These are phyloP conservation scores for Amphipyra tragopoginis DNA, from an alignment of 2,888 invertebrate genomes.

Conservation along the genomic window DNA sequence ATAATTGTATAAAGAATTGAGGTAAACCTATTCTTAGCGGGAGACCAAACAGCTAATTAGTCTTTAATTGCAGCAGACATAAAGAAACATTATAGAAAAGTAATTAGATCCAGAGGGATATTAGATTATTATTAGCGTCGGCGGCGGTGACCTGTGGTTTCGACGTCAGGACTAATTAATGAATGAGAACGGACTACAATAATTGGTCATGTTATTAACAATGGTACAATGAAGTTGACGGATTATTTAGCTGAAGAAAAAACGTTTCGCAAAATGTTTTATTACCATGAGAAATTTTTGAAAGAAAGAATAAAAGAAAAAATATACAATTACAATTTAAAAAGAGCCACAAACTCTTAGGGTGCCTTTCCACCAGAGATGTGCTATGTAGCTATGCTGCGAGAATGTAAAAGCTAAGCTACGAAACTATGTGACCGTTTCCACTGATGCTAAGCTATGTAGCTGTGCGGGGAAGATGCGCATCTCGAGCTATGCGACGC, in stretches of 20 bases:
- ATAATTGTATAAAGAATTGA: not conserved
- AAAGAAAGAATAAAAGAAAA: too few species aligned
- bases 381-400: too few species aligned
- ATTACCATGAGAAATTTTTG: too few species aligned
- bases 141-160: slow-evolving; percentile 10
- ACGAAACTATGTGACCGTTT: too few species aligned
- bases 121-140: slow-evolving; percentile 29
- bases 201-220: slow-evolving; percentile 17
- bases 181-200: slow-evolving; percentile 20
- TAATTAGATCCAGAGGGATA: slow-evolving; percentile 39
- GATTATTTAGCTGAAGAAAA: not conserved
- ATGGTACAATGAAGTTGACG: not conserved
- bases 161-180: slow-evolving; percentile 32
- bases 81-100: slow-evolving; percentile 30
- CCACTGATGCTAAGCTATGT: too few species aligned
- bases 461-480: too few species aligned
- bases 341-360: too few species aligned
- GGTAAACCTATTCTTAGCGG: slow-evolving; percentile 1
- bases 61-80: slow-evolving; percentile 21
- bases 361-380: too few species aligned
- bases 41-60: slow-evolving; percentile 19
- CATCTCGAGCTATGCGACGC: too few species aligned
- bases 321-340: too few species aligned
- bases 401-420: too few species aligned
- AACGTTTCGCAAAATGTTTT: too few species aligned